Base-by-base conservation (phyloP, 2,113 vertebrate genomes). In the Alosa alosa region DNA sequence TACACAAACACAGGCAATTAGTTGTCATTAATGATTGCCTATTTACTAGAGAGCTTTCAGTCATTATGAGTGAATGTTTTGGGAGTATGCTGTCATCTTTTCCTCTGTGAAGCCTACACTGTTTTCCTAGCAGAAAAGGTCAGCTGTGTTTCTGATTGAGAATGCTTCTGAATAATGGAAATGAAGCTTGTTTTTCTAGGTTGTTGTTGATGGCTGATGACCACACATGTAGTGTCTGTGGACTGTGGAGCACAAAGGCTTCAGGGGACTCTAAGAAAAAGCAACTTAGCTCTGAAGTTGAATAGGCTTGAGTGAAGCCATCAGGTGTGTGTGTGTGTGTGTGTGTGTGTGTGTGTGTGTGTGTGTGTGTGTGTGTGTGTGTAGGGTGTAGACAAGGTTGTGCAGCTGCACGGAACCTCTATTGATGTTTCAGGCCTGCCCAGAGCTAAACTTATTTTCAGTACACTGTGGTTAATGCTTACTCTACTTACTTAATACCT, bases 11-110 rank as follows among this genome's bases (percentile, higher is more conserved):
- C 2, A 78, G 36, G 72, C 72, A 17, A 17, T 78, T 78, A 78
- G 72, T 39, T 78, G 72, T 78, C 72, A 78, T 78, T 78, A 78
- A 78, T 78, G 72, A 78, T 78, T 39, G 13, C 31, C 36, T 36
- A 41, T 17, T 17, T 39, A 78, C 72, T 39, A 39, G 72, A 78
- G 55, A 60, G 55, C 20, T 22, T 18, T 36, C 13, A 18, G 31
- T 78, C 31, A 18, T 36, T 31, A 39, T 36, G 25, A 78, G 25
- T 15, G 36, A 78, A 78, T 64, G 4, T 8, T 22, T 64, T 25
- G 60, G 55, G 15, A 36, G 4, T 78, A 36, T 36, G 72, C 72
- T 39, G 11, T 78, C 13, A 39, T 78, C 3, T 3, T 36, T 78
- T 78, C 72, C 36, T 39, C 72, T 15, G 18, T 78, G 2, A 5